Base-by-base conservation (phyloP, 1,140 invertebrate genomes). In the Ericerus pela region DNA sequence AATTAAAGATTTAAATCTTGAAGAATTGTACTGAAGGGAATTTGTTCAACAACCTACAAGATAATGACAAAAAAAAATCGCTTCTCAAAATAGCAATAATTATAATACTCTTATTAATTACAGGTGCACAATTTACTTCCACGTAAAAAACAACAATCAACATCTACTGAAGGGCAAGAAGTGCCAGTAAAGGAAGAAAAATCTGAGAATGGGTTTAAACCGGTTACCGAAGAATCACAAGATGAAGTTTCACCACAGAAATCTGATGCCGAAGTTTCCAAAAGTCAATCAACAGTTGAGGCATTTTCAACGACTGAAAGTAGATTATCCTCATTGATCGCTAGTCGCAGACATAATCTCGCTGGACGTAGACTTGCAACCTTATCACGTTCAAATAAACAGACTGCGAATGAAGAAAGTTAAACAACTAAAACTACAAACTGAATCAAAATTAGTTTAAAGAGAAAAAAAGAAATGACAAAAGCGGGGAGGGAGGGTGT, bases 361-460 rank as follows among this genome's bases (percentile, higher is more conserved):
- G 12, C 11, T 4, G 20, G 2, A 14, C 41, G 41, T 22, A 47
- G 16, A 47, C 41, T 24, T 24, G 41, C 20, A 18, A 22, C 41
- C 8, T 24, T 47, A 24, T 10, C 20, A 3, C 10, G 26, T 22
- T 8, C 41, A 3, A 47, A 47, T 47, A 47, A 47, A 47, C 41
- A 47, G 41, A 47, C 41, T 47, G 41, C 41, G 20, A 47, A 16
- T 24, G 41, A 47, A 47, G 41, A 47, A 24, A 47, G 41, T 47
- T 47, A 47, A 33, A 33, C 30, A n/a, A 33, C 30, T n/a, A 47
- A 8, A 24, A 24, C 26, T 18, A 38, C 22, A 47, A 47, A 41
- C 14, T 16, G 10, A 47, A 47, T 47, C 41, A 47, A 47, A 47
- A 47, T 47, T 47, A 47, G 16, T 10, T 47, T 47, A 24, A 22